A percentile compares a stretch with the other conserved stretches of the same genome.
phyloP scores from a whole-genome alignment of 2,888 invertebrate species.

The Ethmia dodecea region DNA sequence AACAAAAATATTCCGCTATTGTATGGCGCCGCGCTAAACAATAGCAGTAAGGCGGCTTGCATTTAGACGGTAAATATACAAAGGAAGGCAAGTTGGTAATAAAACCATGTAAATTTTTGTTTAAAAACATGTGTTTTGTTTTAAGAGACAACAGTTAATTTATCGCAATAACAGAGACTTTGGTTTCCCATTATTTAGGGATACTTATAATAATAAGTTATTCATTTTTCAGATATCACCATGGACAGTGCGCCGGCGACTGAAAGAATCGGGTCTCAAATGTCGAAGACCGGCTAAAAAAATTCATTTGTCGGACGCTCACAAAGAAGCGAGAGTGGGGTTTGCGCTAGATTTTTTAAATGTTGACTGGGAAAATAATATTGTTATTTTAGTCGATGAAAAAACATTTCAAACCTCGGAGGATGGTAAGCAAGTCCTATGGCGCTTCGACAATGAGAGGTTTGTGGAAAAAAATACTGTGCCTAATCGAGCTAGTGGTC shows the following conservation, averaged over 20 bases:
- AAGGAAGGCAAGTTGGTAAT: background rate
- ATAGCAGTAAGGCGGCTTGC: background rate
- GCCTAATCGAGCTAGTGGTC: constrained; percentile 17
- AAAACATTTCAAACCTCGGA: constrained; percentile 10
- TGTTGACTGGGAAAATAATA: constrained; percentile 12
- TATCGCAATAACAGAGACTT: background rate
- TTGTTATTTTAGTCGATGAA: constrained; percentile 16
- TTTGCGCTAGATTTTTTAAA: constrained; percentile 11
- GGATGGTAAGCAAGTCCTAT: constrained; percentile 7
- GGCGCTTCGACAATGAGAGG: constrained; percentile 7
- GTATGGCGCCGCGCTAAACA: background rate
- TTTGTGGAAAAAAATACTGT: constrained; percentile 10
- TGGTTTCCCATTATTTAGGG: background rate
- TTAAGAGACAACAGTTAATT: background rate
- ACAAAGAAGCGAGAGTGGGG: constrained; percentile 4
- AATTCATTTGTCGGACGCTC: background rate
- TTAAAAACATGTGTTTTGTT: background rate
- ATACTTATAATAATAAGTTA: background rate
- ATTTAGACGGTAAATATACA: background rate
- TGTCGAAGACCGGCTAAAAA: constrained; percentile 5
- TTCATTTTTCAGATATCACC: constrained; percentile 3
- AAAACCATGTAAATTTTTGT: background rate
- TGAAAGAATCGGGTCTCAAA: constrained; percentile 3
- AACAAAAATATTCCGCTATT: background rate
- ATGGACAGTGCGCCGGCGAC: constrained; percentile 2